Evolutionary conservation across 2,888 invertebrate species (phyloP).

Genomic region (Terebella lapidaria): DNA sequence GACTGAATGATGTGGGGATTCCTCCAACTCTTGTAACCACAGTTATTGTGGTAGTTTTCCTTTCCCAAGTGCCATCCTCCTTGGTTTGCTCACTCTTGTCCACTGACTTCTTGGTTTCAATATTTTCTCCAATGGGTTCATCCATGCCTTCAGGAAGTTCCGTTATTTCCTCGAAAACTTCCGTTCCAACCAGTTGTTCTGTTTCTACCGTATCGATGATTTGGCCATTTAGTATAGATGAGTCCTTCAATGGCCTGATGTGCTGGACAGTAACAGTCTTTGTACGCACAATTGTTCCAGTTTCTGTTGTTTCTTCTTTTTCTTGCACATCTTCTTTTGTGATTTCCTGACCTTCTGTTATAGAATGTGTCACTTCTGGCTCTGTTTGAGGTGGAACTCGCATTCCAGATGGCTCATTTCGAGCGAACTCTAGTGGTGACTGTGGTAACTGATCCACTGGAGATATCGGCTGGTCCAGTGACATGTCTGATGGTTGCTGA

Average conservation of each 20-base stretch:
- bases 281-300: background rate
- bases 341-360: background rate
- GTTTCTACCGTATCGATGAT: background rate
- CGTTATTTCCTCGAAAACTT: constrained; percentile 10
- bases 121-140: constrained; percentile 5
- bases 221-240: no score
- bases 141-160: constrained; percentile 14
- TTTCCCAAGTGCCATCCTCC: constrained; percentile 14
- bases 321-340: background rate
- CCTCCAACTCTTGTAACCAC: no score
- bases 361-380: background rate
- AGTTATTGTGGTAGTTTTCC: constrained; percentile 7
- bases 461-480: no score
- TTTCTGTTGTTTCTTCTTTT: background rate
- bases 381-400: background rate
- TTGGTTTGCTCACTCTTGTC: constrained; percentile 15
- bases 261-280: background rate
- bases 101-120: constrained; percentile 15
- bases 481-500: background rate
- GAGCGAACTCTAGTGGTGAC: no score
- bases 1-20: no score
- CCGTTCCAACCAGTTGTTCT: background rate
- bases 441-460: no score
- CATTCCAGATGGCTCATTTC: no score
- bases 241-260: background rate